Percentiles rank a stretch among this genome's conserved stretches.
Conservation (phyloP, 64 coral and sea anemone species). For the Montipora cactus region DNA sequence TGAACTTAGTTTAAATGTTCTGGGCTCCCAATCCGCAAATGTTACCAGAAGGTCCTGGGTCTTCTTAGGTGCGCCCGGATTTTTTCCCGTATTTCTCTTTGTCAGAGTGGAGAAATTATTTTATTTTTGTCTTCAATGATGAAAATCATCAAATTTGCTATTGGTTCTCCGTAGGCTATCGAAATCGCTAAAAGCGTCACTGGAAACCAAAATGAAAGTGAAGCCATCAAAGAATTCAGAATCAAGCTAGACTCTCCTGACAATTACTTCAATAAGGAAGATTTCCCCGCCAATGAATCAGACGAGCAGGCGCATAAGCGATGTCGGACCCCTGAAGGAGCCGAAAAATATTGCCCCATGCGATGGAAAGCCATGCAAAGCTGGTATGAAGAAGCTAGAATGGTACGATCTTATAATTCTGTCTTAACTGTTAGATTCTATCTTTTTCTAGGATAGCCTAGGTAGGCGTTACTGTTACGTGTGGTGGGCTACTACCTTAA, state of each 20-base stretch:
- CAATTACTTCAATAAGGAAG: slow-evolving; percentile 74
- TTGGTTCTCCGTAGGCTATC: slow-evolving; percentile 31
- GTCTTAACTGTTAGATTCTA: too few species aligned
- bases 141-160: neutral
- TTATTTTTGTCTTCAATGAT: neutral
- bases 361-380: slow-evolving; percentile 78
- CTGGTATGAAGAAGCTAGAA: slow-evolving; percentile 69
- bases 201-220: slow-evolving; percentile 38
- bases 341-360: slow-evolving; percentile 78
- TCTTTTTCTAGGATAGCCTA: too few species aligned
- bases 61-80: too few species aligned
- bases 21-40: too few species aligned
- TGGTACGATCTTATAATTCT: slow-evolving; percentile 41
- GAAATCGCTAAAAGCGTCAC: slow-evolving; percentile 59
- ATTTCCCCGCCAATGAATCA: slow-evolving; percentile 79
- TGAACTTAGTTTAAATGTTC: too few species aligned
- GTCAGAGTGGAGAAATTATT: too few species aligned
- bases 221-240: slow-evolving; percentile 64
- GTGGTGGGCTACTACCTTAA: too few species aligned
- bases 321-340: slow-evolving; percentile 59
- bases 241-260: slow-evolving; percentile 49
- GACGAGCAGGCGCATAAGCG: slow-evolving; percentile 60
- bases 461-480: too few species aligned
- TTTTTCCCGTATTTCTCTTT: too few species aligned
- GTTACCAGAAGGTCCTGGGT: too few species aligned